These are phyloP conservation scores for Enteromius mattozi DNA, from an alignment of 2,797 vertebrate genomes.

Conservation along the genomic window DNA sequence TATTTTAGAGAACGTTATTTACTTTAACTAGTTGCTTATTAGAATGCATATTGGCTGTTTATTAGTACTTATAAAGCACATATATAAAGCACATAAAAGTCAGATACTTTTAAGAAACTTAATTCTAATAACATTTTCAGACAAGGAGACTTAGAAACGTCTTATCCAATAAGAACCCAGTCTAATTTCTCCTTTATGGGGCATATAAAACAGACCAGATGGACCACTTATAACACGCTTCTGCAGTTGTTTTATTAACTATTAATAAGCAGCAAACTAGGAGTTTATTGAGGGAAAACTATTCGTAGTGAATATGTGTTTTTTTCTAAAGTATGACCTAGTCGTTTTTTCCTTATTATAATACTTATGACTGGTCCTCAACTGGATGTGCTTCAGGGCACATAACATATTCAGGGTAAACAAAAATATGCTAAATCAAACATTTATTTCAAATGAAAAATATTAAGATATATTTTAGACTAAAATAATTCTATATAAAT, in stretches of 20 bases:
- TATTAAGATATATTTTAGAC: no score
- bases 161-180: no score
- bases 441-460: not conserved
- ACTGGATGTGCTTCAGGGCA: not conserved
- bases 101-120: no score
- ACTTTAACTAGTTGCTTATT: not conserved
- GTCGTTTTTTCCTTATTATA: not conserved
- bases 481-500: not conserved
- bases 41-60: not conserved
- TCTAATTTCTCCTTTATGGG: no score
- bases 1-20: not conserved
- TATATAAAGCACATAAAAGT: not conserved
- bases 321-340: not conserved
- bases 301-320: not conserved
- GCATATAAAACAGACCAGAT: no score
- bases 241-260: not conserved
- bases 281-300: not conserved
- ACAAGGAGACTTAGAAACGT: no score
- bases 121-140: no score
- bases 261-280: not conserved
- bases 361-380: not conserved
- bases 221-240: no score
- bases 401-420: no score
- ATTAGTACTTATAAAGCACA: not conserved
- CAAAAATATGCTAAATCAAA: not conserved